Evolutionary conservation across 2,797 vertebrate species (phyloP).

Genomic region (Benthosema pterotum): DNA sequence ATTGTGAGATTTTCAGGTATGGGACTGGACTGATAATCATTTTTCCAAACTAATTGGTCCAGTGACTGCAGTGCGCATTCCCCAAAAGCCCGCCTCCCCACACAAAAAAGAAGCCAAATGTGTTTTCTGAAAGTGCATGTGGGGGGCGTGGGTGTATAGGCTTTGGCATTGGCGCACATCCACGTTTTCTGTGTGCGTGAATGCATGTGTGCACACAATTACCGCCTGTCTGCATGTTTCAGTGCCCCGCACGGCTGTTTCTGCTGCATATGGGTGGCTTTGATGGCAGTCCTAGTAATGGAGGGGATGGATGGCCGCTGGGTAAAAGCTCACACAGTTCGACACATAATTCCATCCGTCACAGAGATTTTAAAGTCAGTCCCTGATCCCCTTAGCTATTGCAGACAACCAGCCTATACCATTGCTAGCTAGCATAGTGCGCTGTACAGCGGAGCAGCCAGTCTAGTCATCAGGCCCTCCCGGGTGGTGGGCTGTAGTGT

Average conservation of each 20-base stretch:
- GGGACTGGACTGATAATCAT: slow-evolving; percentile 32
- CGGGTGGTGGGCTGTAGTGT: slow-evolving; percentile 46
- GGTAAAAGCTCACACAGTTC: slow-evolving; percentile 20
- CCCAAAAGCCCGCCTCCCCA: no score
- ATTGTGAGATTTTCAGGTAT: slow-evolving; percentile 1
- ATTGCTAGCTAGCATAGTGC: neutral
- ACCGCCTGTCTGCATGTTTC: no score
- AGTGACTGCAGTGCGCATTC: slow-evolving; percentile 4
- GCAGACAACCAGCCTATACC: slow-evolving; percentile 5
- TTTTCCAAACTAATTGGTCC: slow-evolving; percentile 27
- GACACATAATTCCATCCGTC: slow-evolving; percentile 58
- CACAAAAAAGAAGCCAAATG: neutral
- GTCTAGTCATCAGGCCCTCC: slow-evolving; percentile 6
- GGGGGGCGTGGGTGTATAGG: neutral
- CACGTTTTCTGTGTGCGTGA: neutral
- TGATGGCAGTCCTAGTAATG: slow-evolving; percentile 14
- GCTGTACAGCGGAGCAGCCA: neutral
- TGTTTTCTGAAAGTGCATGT: neutral
- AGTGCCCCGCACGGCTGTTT: no score
- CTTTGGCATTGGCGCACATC: neutral
- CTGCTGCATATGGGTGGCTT: no score
- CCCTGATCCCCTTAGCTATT: slow-evolving; percentile 3
- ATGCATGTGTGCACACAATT: neutral
- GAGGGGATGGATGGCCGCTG: slow-evolving; percentile 18
- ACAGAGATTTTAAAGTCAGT: slow-evolving; percentile 25